These are phyloP conservation scores for Galagoides demidoff DNA, from an alignment of 2,797 vertebrate genomes.

Conservation along the genomic window DNA sequence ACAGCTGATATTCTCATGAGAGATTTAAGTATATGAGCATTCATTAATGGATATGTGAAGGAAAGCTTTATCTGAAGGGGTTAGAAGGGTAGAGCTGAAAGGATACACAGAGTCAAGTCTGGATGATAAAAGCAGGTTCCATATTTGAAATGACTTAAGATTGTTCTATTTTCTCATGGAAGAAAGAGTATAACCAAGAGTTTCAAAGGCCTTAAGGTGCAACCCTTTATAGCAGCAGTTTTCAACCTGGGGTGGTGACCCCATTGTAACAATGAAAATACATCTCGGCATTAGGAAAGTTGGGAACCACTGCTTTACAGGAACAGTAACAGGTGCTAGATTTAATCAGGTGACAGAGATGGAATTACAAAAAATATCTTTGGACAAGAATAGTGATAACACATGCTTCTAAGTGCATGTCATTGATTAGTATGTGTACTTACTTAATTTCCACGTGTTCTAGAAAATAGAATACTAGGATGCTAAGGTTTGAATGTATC, in stretches of 20 bases:
- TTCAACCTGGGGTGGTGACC: no score
- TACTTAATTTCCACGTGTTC: not conserved
- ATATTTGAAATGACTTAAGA: slow-evolving; percentile 1
- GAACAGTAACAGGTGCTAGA: not conserved
- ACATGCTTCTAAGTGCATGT: not conserved
- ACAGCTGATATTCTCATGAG: not conserved
- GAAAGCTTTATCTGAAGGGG: not conserved
- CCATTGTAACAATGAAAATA: no score
- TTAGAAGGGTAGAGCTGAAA: not conserved
- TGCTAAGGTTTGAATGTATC: not conserved
- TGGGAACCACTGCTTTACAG: not conserved
- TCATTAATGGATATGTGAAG: not conserved
- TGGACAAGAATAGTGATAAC: not conserved
- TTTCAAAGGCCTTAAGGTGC: not conserved
- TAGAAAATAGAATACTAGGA: not conserved
- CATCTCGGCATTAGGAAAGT: no score
- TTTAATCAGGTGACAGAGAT: not conserved
- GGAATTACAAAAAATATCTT: not conserved
- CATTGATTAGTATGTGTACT: not conserved
- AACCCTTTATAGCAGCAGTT: not conserved
- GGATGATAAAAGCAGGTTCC: not conserved
- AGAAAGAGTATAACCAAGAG: not conserved
- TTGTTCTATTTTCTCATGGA: not conserved
- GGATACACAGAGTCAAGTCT: not conserved
- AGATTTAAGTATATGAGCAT: not conserved